Percentiles rank a stretch among this genome's conserved stretches.
These are phyloP conservation scores for Cistogaster globosa DNA, from an alignment of 2,888 invertebrate genomes.

Conservation along the genomic window DNA sequence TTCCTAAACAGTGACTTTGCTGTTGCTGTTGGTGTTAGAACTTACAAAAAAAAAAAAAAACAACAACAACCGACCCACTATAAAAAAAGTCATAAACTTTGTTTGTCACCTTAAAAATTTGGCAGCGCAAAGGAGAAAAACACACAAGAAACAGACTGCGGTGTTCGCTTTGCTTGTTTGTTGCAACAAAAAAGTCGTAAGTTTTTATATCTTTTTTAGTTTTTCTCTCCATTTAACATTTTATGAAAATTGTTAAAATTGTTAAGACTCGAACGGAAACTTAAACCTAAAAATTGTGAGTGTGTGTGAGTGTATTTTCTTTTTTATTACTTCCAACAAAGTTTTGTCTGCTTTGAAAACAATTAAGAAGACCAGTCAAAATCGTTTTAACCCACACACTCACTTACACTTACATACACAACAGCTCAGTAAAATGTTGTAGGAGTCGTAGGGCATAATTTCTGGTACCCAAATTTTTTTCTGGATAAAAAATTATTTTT, in stretches of 20 bases:
- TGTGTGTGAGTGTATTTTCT: background rate
- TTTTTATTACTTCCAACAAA: background rate
- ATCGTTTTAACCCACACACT: slow-evolving; percentile 8
- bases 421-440: too few relatives aligned
- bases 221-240: background rate
- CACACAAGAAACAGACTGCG: background rate
- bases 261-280: background rate
- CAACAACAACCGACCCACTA: slow-evolving; percentile 11
- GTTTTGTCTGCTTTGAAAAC: background rate
- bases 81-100: slow-evolving; percentile 27
- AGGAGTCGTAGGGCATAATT: too few relatives aligned
- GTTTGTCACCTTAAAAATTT: slow-evolving; percentile 29
- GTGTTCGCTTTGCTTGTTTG: background rate
- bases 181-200: background rate
- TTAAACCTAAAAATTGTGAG: too few relatives aligned
- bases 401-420: background rate
- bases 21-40: slow-evolving; percentile 34
- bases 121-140: background rate
- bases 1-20: background rate
- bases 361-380: background rate
- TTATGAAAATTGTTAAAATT: background rate
- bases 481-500: too few relatives aligned
- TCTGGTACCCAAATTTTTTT: too few relatives aligned
- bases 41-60: background rate
- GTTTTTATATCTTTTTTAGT: background rate